Evolutionary conservation across 2,113 vertebrate genomes (phyloP).

Genomic region (Rhipidura dahli): DNA sequence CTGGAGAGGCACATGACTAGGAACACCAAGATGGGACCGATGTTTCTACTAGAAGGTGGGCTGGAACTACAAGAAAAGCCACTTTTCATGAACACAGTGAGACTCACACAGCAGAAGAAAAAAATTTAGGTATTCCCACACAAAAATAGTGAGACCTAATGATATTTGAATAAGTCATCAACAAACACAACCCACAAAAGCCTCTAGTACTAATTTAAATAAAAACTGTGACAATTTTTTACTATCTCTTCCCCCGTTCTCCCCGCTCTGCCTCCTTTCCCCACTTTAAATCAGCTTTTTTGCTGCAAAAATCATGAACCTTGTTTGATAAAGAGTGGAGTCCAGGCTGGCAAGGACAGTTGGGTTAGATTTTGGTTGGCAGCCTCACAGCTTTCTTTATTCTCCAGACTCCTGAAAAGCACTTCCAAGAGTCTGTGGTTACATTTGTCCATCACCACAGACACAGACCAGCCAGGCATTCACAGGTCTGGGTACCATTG

Average conservation of each 20-base stretch:
- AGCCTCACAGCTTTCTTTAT: neutral
- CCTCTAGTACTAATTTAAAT: neutral
- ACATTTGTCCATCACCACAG: neutral
- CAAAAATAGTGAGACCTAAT: neutral
- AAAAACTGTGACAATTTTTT: neutral
- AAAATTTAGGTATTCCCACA: neutral
- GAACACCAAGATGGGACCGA: neutral
- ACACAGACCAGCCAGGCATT: neutral
- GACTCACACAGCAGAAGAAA: neutral
- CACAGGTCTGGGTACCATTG: neutral
- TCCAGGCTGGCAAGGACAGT: neutral
- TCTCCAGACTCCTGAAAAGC: neutral
- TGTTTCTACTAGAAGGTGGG: neutral
- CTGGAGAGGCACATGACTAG: neutral
- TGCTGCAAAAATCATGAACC: neutral
- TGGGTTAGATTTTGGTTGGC: neutral
- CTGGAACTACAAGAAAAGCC: neutral
- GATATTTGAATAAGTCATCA: neutral
- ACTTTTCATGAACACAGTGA: neutral
- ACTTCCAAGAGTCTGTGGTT: neutral
- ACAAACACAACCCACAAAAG: neutral
- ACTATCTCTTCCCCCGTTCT: neutral
- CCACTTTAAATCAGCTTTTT: neutral
- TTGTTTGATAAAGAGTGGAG: neutral
- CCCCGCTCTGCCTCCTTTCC: rapidly evolving